Evolutionary conservation across 2,113 vertebrate species (phyloP).

Genomic region (Climacteris rufus): DNA sequence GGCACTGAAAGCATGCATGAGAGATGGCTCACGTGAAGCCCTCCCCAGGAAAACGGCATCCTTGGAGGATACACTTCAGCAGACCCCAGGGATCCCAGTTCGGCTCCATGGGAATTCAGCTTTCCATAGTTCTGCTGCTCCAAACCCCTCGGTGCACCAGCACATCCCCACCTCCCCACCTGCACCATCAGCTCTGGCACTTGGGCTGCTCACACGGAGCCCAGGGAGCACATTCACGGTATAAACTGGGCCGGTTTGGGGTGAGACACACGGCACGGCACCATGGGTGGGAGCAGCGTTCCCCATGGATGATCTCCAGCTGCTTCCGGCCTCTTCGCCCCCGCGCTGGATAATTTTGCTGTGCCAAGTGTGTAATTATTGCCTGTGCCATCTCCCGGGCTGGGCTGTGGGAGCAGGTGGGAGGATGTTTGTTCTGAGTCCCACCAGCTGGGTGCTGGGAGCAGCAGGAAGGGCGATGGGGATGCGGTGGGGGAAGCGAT

Average conservation of each 20-base stretch:
- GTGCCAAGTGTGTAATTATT: constrained; percentile 32
- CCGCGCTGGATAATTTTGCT: neutral
- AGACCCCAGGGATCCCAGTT: neutral
- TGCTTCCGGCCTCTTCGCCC: constrained; percentile 31
- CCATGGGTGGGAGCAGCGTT: neutral
- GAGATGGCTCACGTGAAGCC: neutral
- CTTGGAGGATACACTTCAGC: neutral
- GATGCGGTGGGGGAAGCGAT: accelerated
- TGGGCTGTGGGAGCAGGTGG: neutral
- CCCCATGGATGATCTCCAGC: constrained; percentile 13
- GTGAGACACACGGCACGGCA: neutral
- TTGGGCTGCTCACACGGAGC: accelerated
- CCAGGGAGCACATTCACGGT: accelerated
- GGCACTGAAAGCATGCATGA: accelerated
- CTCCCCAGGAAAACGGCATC: neutral
- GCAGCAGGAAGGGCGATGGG: neutral
- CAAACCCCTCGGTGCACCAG: neutral
- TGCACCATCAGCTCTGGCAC: accelerated
- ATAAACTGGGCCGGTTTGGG: neutral
- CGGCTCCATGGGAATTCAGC: accelerated
- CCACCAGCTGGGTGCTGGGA: constrained; percentile 30
- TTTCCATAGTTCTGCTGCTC: neutral
- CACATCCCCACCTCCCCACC: neutral
- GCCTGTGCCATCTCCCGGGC: neutral
- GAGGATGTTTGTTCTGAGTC: constrained; percentile 45